phyloP scores from a whole-genome alignment of 2,888 invertebrate genomes.

The Alloplasta piceator region DNA sequence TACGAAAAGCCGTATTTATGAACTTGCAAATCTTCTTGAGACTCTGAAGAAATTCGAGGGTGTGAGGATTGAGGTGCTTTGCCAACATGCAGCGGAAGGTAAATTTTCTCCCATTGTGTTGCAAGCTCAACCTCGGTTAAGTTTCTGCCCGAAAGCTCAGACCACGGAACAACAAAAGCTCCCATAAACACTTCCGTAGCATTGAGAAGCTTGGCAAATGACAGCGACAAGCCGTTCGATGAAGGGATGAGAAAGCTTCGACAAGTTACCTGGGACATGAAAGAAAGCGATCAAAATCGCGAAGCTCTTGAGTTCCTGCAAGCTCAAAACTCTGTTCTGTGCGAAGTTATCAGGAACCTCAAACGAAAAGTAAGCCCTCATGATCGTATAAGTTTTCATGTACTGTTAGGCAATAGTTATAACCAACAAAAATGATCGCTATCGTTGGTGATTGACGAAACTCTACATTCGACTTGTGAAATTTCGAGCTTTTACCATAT shows the following conservation, averaged over 20 bases:
- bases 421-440: too few relatives aligned
- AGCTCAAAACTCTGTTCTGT: slow-evolving; percentile 73
- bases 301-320: slow-evolving; percentile 64
- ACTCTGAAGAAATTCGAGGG: slow-evolving; percentile 72
- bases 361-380: slow-evolving; percentile 68
- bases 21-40: slow-evolving; percentile 73
- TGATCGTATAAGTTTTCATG: neutral
- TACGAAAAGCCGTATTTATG: slow-evolving; percentile 63
- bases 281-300: slow-evolving; percentile 53
- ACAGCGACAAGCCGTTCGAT: slow-evolving; percentile 60
- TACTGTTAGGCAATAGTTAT: neutral
- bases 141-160: slow-evolving; percentile 22
- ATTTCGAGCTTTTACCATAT: too few relatives aligned
- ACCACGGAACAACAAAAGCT: slow-evolving; percentile 16
- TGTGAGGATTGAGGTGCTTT: slow-evolving; percentile 67
- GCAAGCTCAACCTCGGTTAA: slow-evolving; percentile 10
- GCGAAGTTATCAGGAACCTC: slow-evolving; percentile 71
- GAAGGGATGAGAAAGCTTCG: slow-evolving; percentile 71
- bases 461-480: too few relatives aligned
- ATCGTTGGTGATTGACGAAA: too few relatives aligned
- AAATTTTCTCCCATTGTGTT: slow-evolving; percentile 37
- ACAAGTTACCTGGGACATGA: slow-evolving; percentile 70
- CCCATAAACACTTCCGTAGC: slow-evolving; percentile 62
- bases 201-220: slow-evolving; percentile 71
- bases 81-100: slow-evolving; percentile 71